Conservation (phyloP, 2,888 invertebrate species). For the Drosophila longiperda region DNA sequence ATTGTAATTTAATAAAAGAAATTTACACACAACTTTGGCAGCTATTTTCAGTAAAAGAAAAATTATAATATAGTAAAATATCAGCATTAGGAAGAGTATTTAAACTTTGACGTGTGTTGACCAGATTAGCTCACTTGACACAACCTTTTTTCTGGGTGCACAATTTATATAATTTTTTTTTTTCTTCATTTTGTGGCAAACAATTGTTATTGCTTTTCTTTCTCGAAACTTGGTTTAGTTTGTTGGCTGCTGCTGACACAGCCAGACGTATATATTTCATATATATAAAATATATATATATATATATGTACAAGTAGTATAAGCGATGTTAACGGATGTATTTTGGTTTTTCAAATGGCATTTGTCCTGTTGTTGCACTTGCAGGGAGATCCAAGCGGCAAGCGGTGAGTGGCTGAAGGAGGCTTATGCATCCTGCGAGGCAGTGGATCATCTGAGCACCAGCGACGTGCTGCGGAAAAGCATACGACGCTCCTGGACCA, state of each 20-base stretch:
- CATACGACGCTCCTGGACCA: constrained; percentile 90
- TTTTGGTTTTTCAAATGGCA: constrained; percentile 80
- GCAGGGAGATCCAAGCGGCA: constrained; percentile 89
- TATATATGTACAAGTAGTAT: neutral
- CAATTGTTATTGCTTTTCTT: constrained; percentile 45
- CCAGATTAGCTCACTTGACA: neutral
- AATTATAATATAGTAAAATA: neutral
- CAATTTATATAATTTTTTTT: neutral
- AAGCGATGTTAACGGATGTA: constrained; percentile 58
- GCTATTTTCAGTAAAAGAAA: neutral
- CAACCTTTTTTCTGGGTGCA: constrained; percentile 14
- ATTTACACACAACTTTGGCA: too few species aligned
- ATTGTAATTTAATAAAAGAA: neutral
- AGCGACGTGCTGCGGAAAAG: constrained; percentile 89
- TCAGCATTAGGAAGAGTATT: neutral
- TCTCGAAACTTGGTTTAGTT: constrained; percentile 51
- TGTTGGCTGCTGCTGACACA: constrained; percentile 45
- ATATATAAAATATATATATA: neutral
- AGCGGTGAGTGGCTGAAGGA: constrained; percentile 90
- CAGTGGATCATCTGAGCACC: constrained; percentile 86
- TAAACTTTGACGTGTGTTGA: neutral
- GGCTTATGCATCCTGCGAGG: constrained; percentile 86
- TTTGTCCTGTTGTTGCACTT: constrained; percentile 83
- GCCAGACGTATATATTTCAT: constrained; percentile 50
- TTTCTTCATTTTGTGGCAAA: constrained; percentile 4